Evolutionary conservation across 2,797 vertebrate species (phyloP), one percentile per base, ranked within the genome.

Genomic region (Helostoma temminkii): DNA sequence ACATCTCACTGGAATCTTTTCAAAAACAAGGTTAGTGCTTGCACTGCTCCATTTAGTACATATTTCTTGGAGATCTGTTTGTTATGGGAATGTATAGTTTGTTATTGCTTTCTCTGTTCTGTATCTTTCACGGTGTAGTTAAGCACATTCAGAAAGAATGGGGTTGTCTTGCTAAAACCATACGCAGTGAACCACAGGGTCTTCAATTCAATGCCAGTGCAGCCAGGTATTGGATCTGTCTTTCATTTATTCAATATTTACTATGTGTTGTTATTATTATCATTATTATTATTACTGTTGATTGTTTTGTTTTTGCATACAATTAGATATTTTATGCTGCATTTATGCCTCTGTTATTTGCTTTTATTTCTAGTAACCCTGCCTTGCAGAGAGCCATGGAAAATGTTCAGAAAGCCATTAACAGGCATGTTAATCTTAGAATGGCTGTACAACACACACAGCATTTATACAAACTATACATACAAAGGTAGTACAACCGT

Each of bases 11-110:
- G 62, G 91, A 94, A 46, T 63, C 69, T 30, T 92, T 94, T 84
- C 70, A 93, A 61, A 84, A 83, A 61, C 90, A 93, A 90, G 91
- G 95, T 95, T 63, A 54, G 85, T 77, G 11, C 1, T 57, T 41
- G 3, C 24, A n/a, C 26, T 43, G n/a, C 36, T 56, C 54, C 1
- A 25, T 55, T 64, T 66, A 12, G 2, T 62, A 21, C 19, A 57
- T 34, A 52, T 71, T 59, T 47, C 1, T 25, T 36, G 2, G 9
- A 50, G 10, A 4, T 60, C 5, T 39, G 4, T 19, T 9, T 45
- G 10, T 41, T 3, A 28, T 16, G 39, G 2, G 65, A 68, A 60
- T 74, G 50, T 9, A 54, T 3, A 11, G 10, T 53, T 34, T 6
- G 18, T 43, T 11, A 61, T 43, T 19, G 55, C 4, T 11, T 19